phyloP scores from a whole-genome alignment of 2,797 vertebrate genomes.

The Chaenodraco wilsoni region DNA sequence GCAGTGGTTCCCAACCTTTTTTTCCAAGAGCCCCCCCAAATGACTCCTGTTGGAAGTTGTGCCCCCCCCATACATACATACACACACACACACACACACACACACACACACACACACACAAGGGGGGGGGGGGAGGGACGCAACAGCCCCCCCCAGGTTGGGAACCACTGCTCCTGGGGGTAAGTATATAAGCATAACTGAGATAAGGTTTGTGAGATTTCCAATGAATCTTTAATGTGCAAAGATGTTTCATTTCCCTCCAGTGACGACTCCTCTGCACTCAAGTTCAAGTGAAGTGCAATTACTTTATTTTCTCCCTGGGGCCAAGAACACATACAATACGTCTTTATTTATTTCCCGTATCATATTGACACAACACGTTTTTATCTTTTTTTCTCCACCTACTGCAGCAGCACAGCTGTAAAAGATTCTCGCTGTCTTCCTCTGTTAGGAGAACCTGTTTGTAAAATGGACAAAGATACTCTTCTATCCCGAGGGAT shows the following conservation, averaged over 20 bases:
- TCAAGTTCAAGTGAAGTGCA: conserved; percentile 73
- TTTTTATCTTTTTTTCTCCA: neutral
- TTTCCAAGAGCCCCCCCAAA: too few relatives aligned
- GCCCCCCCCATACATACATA: too few relatives aligned
- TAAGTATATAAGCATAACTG: conserved; percentile 48
- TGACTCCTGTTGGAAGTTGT: too few relatives aligned
- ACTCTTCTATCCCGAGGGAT: conserved; percentile 34
- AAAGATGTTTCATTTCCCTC: conserved; percentile 40
- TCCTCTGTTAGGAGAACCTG: conserved; percentile 26
- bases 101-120: too few relatives aligned
- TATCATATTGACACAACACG: conserved; percentile 34
- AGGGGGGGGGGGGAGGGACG: too few relatives aligned
- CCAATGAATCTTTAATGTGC: conserved; percentile 71
- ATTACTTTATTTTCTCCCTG: conserved; percentile 67
- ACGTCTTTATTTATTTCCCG: conserved; percentile 47
- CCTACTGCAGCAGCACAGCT: conserved; percentile 22
- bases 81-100: too few relatives aligned
- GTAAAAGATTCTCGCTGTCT: conserved; percentile 24
- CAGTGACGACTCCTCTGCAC: conserved; percentile 46
- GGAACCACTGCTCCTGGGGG: conserved; percentile 9
- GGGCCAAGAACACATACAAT: conserved; percentile 38
- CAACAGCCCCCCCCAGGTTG: too few relatives aligned
- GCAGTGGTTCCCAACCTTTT: too few relatives aligned
- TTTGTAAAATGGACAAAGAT: conserved; percentile 47
- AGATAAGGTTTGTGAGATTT: conserved; percentile 49